These are phyloP conservation scores for Sitodiplosis mosellana DNA, from an alignment of 1,140 invertebrate species.

Conservation along the genomic window DNA sequence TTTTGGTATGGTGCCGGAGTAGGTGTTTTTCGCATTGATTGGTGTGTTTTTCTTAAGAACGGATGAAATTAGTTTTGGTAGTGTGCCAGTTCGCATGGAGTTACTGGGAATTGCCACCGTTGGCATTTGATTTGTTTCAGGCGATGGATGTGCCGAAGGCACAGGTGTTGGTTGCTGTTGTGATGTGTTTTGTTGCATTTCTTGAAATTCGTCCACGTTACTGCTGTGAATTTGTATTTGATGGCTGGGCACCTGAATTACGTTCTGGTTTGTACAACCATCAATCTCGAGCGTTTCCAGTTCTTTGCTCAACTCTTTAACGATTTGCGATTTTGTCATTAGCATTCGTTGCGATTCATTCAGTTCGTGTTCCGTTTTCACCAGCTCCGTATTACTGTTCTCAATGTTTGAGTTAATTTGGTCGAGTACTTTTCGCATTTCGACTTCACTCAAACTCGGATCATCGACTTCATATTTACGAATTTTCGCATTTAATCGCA, in stretches of 20 bases:
- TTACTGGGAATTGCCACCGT: no score
- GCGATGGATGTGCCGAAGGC: no score
- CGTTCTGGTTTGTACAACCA: constrained; percentile 13
- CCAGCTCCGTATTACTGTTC: constrained; percentile 39
- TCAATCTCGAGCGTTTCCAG: constrained; percentile 40
- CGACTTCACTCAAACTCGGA: constrained; percentile 31
- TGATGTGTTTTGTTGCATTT: background rate
- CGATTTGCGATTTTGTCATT: constrained; percentile 35
- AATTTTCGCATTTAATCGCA: constrained; percentile 42
- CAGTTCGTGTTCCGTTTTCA: constrained; percentile 38
- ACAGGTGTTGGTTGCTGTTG: background rate
- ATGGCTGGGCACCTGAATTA: background rate
- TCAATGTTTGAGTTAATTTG: constrained; percentile 29
- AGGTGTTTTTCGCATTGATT: no score
- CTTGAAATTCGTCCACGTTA: background rate
- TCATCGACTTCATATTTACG: constrained; percentile 40
- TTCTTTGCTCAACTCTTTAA: constrained; percentile 42
- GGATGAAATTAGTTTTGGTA: background rate
- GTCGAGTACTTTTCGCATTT: constrained; percentile 22
- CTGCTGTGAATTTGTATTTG: background rate
- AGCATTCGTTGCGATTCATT: constrained; percentile 40
- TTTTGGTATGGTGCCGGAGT: background rate
- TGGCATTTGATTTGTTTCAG: no score
- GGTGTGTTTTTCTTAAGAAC: background rate
- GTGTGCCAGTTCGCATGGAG: background rate